These are phyloP conservation scores for Osmerus eperlanus DNA, from an alignment of 2,113 vertebrate species.

Conservation along the genomic window DNA sequence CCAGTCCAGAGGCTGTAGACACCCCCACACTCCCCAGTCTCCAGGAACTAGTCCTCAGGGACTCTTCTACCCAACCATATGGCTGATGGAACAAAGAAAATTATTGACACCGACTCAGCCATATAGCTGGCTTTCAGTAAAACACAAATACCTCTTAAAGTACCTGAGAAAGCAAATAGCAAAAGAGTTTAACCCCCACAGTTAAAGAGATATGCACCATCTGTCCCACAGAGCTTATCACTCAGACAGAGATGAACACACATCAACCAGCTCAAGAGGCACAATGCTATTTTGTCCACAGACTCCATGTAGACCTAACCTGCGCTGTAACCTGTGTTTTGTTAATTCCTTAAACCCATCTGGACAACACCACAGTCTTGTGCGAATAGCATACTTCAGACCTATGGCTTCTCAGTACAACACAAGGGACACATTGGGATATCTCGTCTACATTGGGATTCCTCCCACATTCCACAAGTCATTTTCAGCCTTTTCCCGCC, in stretches of 20 bases:
- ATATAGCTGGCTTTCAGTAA: conserved; percentile 49
- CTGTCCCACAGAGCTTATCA: conserved; percentile 68
- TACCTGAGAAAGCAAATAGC: conserved; percentile 66
- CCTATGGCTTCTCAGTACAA: too few relatives aligned
- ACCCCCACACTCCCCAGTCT: conserved; percentile 49
- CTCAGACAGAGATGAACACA: conserved; percentile 50
- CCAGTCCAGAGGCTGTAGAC: not conserved
- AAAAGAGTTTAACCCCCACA: conserved; percentile 60
- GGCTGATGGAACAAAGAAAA: conserved; percentile 35
- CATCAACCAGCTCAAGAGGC: conserved; percentile 41
- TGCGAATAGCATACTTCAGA: too few relatives aligned
- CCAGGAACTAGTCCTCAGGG: conserved; percentile 42
- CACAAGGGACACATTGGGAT: too few relatives aligned
- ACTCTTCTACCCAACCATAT: conserved; percentile 50
- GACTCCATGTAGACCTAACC: too few relatives aligned
- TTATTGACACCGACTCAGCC: conserved; percentile 31
- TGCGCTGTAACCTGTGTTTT: too few relatives aligned
- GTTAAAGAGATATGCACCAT: conserved; percentile 70
- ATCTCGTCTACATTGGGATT: too few relatives aligned
- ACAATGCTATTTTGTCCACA: too few relatives aligned
- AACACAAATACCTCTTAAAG: conserved; percentile 53
- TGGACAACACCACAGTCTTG: too few relatives aligned
- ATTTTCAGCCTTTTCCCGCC: too few relatives aligned
- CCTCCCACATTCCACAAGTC: too few relatives aligned
- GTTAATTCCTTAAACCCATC: too few relatives aligned